Evolutionary conservation across 2,113 vertebrate species (phyloP).

Genomic region (Camelus dromedarius): DNA sequence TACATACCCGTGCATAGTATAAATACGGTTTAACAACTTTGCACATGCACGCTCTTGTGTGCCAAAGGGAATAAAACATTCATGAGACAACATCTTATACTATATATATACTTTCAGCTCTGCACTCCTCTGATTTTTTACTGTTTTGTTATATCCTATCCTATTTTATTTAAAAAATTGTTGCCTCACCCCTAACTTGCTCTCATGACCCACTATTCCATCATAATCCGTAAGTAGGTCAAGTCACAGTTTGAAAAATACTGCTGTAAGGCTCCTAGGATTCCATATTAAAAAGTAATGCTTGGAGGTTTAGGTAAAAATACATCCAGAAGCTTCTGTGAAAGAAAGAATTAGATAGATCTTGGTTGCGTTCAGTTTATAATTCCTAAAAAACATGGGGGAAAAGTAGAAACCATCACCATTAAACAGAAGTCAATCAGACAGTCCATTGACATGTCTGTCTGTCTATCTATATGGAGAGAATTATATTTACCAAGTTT

Average conservation of each 20-base stretch:
- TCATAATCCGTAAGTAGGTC: neutral
- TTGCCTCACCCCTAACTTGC: neutral
- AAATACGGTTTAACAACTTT: neutral
- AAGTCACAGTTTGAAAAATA: conserved; percentile 58
- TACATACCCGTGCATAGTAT: neutral
- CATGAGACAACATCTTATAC: neutral
- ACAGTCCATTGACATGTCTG: neutral
- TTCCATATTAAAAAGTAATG: neutral
- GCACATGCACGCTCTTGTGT: neutral
- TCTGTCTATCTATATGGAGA: neutral
- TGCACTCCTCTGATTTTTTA: neutral
- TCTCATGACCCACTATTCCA: neutral
- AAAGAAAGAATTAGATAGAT: neutral
- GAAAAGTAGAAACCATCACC: neutral
- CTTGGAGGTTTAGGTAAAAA: neutral
- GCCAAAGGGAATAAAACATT: neutral
- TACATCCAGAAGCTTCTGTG: neutral
- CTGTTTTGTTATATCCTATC: neutral
- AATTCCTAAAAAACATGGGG: neutral
- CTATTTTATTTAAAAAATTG: neutral
- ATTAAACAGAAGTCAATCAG: neutral
- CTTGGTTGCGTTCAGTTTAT: neutral
- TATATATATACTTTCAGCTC: neutral
- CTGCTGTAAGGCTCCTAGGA: neutral
- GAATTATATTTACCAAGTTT: neutral